Base-by-base conservation (phyloP, 2,888 invertebrate species). In the Catocala sponsa region DNA sequence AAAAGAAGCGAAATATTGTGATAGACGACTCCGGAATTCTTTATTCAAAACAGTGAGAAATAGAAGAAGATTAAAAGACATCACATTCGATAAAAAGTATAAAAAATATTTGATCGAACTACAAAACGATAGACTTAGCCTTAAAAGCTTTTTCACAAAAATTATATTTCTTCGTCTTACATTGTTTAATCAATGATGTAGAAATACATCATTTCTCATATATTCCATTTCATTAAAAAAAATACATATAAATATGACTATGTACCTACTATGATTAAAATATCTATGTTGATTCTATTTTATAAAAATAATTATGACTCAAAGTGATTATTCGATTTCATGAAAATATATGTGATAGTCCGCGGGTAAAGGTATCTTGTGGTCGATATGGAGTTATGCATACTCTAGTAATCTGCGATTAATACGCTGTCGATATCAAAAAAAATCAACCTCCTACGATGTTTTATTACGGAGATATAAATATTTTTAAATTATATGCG, bases 251-350 rank as follows among this genome's bases (percentile, higher is more conserved):
- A 44, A 44, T 44, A 44, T 44, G 44, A 44, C 9, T 44, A 44
- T 12, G n/a, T 44, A 44, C 44, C 44, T 44, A 44, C 44, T 44
- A 44, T 44, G 44, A 44, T 44, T 44, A 44, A 44, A 44, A 44
- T 44, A 44, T n/a, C 44, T 44, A 44, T 44, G n/a, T 11, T 44
- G 44, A 44, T 44, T 44, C 44, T 12, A 44, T n/a, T 44, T 44
- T 44, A 44, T 44, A 44, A 44, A 44, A 44, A 44, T 11, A 44
- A 11, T 44, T 44, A 44, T 47, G 47, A 48, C 47, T 25, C 32
- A 48, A 48, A 15, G 47, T 25, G 25, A 48, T 48, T 48, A 25
- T 48, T 48, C 47, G 47, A 48, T 48, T 48, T 48, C 25, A 48
- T 48, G 47, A 48, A 48, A 48, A 48, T 48, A 48, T 48, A n/a